These are phyloP conservation scores for Myotis lucifugus DNA, from an alignment of 2,113 vertebrate genomes.

Conservation along the genomic window DNA sequence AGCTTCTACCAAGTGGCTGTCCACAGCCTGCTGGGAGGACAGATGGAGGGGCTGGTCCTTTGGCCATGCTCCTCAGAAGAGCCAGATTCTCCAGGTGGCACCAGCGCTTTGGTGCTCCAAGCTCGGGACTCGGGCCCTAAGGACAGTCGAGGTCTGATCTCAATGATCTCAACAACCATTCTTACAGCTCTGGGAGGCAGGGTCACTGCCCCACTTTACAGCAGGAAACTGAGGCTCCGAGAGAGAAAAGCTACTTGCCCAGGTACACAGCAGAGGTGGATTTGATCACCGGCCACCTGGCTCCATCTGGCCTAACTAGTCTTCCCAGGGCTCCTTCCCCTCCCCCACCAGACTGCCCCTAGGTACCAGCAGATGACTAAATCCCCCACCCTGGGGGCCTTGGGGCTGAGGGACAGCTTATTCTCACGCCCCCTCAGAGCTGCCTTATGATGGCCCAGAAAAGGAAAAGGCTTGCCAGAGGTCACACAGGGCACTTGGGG, in stretches of 20 bases:
- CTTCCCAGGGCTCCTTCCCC: background rate
- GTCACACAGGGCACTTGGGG: background rate
- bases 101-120: background rate
- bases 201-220: background rate
- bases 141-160: background rate
- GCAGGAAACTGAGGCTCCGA: background rate
- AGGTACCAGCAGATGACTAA: background rate
- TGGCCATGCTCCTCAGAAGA: background rate
- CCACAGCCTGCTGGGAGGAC: constrained; percentile 74
- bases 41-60: constrained; percentile 66
- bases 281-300: background rate
- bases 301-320: background rate
- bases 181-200: background rate
- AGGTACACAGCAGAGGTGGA: background rate
- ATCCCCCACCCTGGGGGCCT: background rate
- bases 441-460: background rate
- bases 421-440: background rate
- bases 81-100: background rate
- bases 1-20: constrained; percentile 32
- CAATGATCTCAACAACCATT: fast-evolving
- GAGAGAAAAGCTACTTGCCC: background rate
- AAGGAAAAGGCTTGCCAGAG: background rate
- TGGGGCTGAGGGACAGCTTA: background rate
- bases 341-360: background rate
- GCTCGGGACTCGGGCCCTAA: background rate